A percentile compares a stretch with the other conserved stretches of the same genome.
Evolutionary conservation across 2,888 invertebrate genomes (phyloP).

Genomic region (Idaea biselata): DNA sequence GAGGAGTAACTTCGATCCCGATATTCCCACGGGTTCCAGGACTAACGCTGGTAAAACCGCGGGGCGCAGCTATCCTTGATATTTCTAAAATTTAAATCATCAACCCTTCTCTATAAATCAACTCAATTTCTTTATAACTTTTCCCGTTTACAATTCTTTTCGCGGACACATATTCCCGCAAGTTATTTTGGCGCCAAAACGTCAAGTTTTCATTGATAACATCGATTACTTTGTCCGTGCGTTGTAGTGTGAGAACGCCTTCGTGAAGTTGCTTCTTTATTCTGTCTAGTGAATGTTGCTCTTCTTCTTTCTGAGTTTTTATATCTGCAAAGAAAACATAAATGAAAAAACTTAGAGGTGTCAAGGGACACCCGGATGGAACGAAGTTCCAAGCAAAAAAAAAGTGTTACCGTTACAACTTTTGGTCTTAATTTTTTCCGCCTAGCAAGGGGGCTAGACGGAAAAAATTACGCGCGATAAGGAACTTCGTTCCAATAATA

Average conservation of each 20-base stretch:
- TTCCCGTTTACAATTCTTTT: slow-evolving; percentile 52
- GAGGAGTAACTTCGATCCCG: too few species aligned
- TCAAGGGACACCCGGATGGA: too few species aligned
- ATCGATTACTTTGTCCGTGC: slow-evolving; percentile 48
- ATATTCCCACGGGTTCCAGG: too few species aligned
- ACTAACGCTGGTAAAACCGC: too few species aligned
- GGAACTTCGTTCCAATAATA: too few species aligned
- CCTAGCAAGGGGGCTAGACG: too few species aligned
- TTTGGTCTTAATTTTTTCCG: too few species aligned
- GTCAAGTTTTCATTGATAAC: slow-evolving; percentile 48
- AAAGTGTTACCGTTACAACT: too few species aligned
- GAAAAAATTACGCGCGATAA: too few species aligned
- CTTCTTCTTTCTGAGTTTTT: slow-evolving; percentile 41
- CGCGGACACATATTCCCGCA: slow-evolving; percentile 49
- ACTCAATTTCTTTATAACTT: slow-evolving; percentile 54
- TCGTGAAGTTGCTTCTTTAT: slow-evolving; percentile 61
- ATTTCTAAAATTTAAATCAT: slow-evolving; percentile 17
- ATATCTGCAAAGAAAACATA: slow-evolving; percentile 48
- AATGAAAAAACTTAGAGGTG: too few species aligned
- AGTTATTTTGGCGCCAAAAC: slow-evolving; percentile 51
- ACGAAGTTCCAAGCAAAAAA: too few species aligned
- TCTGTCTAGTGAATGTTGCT: slow-evolving; percentile 48
- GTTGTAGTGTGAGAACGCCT: slow-evolving; percentile 50
- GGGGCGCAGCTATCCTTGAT: too few species aligned
- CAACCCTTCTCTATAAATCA: slow-evolving; percentile 43